Evolutionary conservation across 1,140 invertebrate genomes (phyloP), one percentile per base, ranked within the genome.

Genomic region (Drosophila mayri): DNA sequence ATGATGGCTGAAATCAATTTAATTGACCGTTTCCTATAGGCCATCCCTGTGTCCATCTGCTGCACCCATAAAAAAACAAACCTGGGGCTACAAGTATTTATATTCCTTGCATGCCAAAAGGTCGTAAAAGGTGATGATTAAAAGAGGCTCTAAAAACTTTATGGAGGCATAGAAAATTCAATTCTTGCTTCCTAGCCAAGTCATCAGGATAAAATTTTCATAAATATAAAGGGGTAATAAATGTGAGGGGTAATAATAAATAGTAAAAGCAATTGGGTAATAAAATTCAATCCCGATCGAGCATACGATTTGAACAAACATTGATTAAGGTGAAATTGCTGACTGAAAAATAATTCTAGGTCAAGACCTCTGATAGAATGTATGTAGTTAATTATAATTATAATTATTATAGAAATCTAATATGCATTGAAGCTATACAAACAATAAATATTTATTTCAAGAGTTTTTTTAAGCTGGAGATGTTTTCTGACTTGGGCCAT

Each of bases 31-130:
- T 63, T 70, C 74, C 73, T 41, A 38, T 50, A 25, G 58, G 55
- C 74, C 65, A 76, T 76, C 49, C 41, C 54, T 43, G 37, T 43
- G 55, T 46, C 73, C 73, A 44, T 76, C 71, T 74, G 78, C 63
- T 76, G 79, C 71, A 77, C 61, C 74, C 66, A 77, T 79, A 79
- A 79, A 79, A n/a, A 49, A 43, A 47, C 38, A 38, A 65, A 49
- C 28, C 38, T 43, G 41, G 47, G 43, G 41, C 57, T 59, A 46
- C 54, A 44, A 59, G 22, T 59, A 65, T 76, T 76, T 70, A 76
- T 80, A 71, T 58, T 65, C 41, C 47, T 67, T 59, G 78, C 78
- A 81, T 86, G 70, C 30, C 43, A 46, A 46, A 14, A 52, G 49
- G 58, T 65, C 83, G 70, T 87, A 75, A 81, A 82, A 37, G 50